phyloP scores from a whole-genome alignment of 2,797 vertebrate genomes.

The Antrozous pallidus region DNA sequence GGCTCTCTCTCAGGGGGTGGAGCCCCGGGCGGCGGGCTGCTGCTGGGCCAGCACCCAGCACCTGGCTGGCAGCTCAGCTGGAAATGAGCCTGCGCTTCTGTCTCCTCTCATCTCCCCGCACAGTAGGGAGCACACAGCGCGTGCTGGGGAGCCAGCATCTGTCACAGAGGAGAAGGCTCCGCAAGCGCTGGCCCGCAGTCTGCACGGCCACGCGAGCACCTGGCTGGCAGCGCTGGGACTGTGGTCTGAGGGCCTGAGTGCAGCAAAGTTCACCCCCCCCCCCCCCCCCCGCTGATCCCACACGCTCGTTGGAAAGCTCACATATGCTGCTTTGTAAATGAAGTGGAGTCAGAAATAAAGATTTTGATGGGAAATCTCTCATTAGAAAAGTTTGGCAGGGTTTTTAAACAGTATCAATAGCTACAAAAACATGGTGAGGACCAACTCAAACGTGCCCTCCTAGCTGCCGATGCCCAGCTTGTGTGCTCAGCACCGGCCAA shows the following conservation, averaged over 20 bases:
- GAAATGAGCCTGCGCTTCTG: not conserved
- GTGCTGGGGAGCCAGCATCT: not conserved
- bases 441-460: not conserved
- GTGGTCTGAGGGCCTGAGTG: not conserved
- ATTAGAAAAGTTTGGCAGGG: not conserved
- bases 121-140: not conserved
- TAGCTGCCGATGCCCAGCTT: not conserved
- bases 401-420: conserved; percentile 32
- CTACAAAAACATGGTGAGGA: not conserved
- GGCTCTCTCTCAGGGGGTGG: not conserved
- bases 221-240: not conserved
- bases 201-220: not conserved
- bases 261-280: not conserved
- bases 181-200: not conserved
- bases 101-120: not conserved
- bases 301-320: conserved; percentile 45
- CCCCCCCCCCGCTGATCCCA: not conserved
- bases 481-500: not conserved
- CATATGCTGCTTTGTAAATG: not conserved
- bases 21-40: not conserved
- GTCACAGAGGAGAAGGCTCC: not conserved
- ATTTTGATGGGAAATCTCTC: conserved; percentile 20
- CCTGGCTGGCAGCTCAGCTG: too few species aligned
- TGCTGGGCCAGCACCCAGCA: not conserved
- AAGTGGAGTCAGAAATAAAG: conserved; percentile 36